Percentiles rank a stretch among this genome's conserved stretches.
These are phyloP conservation scores for Anthrax anthrax DNA, from an alignment of 2,888 invertebrate species.

Conservation along the genomic window DNA sequence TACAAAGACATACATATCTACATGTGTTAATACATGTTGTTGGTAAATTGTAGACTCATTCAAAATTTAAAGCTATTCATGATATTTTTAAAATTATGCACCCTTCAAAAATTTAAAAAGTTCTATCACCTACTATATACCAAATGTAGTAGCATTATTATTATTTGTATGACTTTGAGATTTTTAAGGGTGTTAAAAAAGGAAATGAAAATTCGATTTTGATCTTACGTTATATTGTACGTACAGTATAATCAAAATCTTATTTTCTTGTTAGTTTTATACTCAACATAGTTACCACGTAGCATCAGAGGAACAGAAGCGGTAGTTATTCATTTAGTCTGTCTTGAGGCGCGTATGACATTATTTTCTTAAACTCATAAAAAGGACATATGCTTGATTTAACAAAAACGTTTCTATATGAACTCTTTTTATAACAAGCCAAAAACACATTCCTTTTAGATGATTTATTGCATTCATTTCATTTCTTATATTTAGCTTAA, in stretches of 20 bases:
- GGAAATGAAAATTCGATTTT: slow-evolving; percentile 10
- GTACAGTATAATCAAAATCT: neutral
- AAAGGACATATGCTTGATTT: neutral
- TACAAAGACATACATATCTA: too few species aligned
- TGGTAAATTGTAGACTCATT: neutral
- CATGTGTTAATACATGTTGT: too few species aligned
- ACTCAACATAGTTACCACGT: too few species aligned
- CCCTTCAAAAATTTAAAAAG: slow-evolving; percentile 2
- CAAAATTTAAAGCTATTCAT: slow-evolving; percentile 8
- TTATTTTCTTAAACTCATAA: neutral
- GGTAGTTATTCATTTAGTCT: too few species aligned
- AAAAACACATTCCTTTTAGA: slow-evolving; percentile 2
- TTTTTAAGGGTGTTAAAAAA: slow-evolving; percentile 5
- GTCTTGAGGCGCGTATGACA: too few species aligned
- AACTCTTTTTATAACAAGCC: neutral
- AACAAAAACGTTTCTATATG: neutral
- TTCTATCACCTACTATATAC: neutral
- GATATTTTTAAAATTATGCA: slow-evolving; percentile 7
- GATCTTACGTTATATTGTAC: neutral
- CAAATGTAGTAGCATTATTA: neutral
- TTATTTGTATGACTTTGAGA: slow-evolving; percentile 6
- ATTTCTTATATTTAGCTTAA: slow-evolving; percentile 3
- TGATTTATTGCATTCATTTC: slow-evolving; percentile 8
- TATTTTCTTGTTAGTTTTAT: too few species aligned
- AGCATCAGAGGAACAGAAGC: neutral